phyloP scores from a whole-genome alignment of 1,140 invertebrate species.

The Macrobrachium rosenbergii region DNA sequence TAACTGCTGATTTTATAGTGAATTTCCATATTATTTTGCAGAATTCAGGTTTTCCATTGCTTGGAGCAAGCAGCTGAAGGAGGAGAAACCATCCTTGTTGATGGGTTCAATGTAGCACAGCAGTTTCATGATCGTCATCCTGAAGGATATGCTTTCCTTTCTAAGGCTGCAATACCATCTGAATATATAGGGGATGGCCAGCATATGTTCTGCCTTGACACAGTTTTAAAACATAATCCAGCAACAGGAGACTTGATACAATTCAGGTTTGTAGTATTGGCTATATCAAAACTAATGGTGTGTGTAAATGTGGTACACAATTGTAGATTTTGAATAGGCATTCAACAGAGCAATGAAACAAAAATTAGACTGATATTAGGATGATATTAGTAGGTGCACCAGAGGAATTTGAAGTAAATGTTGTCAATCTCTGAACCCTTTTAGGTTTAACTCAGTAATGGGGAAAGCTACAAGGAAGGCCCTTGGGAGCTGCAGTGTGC shows the following conservation, averaged over 20 bases:
- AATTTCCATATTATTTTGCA: background rate
- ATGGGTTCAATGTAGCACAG: conserved; percentile 52
- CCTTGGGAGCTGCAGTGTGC: too few relatives aligned
- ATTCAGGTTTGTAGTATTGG: conserved; percentile 28
- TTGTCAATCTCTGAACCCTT: too few relatives aligned
- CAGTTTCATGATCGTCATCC: conserved; percentile 45
- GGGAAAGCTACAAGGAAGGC: too few relatives aligned
- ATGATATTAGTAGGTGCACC: too few relatives aligned
- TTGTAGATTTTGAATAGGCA: too few relatives aligned
- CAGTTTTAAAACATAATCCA: conserved; percentile 41
- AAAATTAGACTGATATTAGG: too few relatives aligned
- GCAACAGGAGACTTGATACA: conserved; percentile 31
- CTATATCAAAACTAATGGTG: background rate
- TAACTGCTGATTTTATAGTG: background rate
- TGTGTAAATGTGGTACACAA: background rate
- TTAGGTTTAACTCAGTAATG: too few relatives aligned
- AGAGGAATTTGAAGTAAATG: too few relatives aligned
- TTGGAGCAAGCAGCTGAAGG: conserved; percentile 36
- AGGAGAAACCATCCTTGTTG: conserved; percentile 56
- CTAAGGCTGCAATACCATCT: conserved; percentile 26
- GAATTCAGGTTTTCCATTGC: conserved; percentile 59
- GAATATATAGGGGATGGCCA: conserved; percentile 43
- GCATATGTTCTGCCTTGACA: conserved; percentile 26
- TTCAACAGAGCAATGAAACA: too few relatives aligned
- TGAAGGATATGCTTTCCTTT: conserved; percentile 40